Percentiles rank a stretch among this genome's conserved stretches.
These are phyloP conservation scores for Lasius platythorax DNA, from an alignment of 2,888 invertebrate genomes.

Conservation along the genomic window DNA sequence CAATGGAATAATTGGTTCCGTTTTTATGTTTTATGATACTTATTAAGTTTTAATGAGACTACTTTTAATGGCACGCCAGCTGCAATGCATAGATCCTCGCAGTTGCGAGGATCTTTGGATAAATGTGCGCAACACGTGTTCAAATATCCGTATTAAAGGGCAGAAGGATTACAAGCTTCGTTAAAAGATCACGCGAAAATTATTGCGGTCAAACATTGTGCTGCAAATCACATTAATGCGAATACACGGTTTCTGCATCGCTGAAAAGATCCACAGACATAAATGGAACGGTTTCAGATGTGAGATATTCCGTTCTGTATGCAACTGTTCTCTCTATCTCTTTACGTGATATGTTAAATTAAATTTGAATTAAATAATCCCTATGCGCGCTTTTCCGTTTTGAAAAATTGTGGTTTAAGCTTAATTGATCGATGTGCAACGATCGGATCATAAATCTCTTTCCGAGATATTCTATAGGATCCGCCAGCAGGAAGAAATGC, in stretches of 20 bases:
- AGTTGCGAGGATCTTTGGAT: conserved; percentile 19
- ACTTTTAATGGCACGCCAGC: conserved; percentile 29
- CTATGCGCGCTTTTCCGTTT: background rate
- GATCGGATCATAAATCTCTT: conserved; percentile 20
- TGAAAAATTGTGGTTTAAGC: background rate
- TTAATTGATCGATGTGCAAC: conserved; percentile 8
- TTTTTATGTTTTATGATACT: conserved; percentile 7
- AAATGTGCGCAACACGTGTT: conserved; percentile 19
- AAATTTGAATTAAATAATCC: conserved; percentile 7
- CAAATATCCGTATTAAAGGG: background rate
- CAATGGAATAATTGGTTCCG: background rate
- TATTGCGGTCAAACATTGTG: background rate
- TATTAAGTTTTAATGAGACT: conserved; percentile 44
- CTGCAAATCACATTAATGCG: conserved; percentile 4
- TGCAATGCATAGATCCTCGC: conserved; percentile 23
- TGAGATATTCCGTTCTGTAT: background rate
- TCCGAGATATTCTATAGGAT: background rate
- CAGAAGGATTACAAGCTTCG: background rate
- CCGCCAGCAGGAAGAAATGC: conserved; percentile 21
- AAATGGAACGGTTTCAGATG: background rate
- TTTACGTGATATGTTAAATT: background rate
- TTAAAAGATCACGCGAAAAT: background rate
- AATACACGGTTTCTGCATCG: background rate
- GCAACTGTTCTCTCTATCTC: background rate
- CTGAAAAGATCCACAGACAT: background rate